phyloP scores from a whole-genome alignment of 2,797 vertebrate species.

The Notolepis coatsorum region DNA sequence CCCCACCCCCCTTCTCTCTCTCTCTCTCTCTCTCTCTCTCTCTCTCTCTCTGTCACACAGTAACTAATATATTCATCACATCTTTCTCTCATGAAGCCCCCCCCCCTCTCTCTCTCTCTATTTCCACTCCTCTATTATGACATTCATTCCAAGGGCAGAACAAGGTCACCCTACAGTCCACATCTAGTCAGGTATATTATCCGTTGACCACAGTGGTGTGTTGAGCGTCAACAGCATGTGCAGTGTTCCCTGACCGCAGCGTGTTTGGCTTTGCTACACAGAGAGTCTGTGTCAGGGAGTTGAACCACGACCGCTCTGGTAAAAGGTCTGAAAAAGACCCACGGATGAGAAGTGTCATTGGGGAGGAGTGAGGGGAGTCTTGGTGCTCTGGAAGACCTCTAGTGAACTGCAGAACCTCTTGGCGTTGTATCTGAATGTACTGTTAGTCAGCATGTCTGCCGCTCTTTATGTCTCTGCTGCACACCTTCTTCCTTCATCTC shows the following conservation, averaged over 20 bases:
- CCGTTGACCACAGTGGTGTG: constrained; percentile 45
- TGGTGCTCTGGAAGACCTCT: neutral
- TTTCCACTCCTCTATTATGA: neutral
- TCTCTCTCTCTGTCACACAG: neutral
- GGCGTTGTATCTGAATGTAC: no score
- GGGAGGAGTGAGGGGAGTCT: neutral
- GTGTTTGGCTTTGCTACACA: constrained; percentile 70
- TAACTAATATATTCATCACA: constrained; percentile 12
- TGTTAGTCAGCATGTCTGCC: no score
- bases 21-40: neutral
- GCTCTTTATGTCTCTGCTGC: no score
- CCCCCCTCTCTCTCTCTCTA: neutral
- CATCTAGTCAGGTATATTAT: constrained; percentile 22
- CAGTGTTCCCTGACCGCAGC: constrained; percentile 52
- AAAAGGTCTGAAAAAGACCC: constrained; percentile 31
- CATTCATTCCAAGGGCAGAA: constrained; percentile 26
- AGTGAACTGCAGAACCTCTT: neutral
- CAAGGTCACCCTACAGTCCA: constrained; percentile 13
- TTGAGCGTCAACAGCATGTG: constrained; percentile 73
- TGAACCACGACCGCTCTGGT: constrained; percentile 46
- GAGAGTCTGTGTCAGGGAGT: constrained; percentile 56
- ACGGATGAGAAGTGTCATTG: neutral
- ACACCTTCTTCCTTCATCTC: no score
- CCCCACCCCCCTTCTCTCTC: no score
- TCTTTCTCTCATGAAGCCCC: neutral